phyloP scores from a whole-genome alignment of 2,113 vertebrate genomes.

The Pithys albifrons region DNA sequence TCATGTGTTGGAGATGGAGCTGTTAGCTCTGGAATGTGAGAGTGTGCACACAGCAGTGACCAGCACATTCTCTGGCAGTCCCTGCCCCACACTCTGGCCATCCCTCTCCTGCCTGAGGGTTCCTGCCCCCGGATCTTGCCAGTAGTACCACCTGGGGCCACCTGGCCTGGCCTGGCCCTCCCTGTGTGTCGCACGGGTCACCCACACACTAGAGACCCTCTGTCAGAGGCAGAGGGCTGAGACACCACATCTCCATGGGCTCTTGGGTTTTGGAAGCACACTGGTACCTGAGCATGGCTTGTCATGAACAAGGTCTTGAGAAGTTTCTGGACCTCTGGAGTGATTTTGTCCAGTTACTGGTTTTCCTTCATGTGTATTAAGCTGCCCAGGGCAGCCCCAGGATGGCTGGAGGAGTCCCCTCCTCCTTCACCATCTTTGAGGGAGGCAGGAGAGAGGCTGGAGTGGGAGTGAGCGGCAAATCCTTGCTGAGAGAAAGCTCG shows the following conservation, averaged over 20 bases:
- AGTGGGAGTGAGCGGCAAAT: not conserved
- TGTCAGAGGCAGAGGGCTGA: not conserved
- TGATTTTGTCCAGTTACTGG: not conserved
- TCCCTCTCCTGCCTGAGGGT: not conserved
- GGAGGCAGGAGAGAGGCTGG: not conserved
- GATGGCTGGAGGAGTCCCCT: not conserved
- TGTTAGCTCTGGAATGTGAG: too few relatives aligned
- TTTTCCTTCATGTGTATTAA: not conserved
- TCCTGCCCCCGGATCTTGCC: not conserved
- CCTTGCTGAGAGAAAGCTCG: not conserved
- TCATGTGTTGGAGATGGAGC: not conserved
- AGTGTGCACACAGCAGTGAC: not conserved
- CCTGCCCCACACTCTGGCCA: accelerated
- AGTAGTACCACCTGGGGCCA: not conserved
- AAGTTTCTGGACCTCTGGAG: not conserved
- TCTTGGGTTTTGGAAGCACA: not conserved
- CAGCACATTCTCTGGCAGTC: not conserved
- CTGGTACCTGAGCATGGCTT: accelerated
- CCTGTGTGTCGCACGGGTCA: not conserved
- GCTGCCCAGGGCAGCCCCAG: not conserved
- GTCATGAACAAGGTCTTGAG: not conserved
- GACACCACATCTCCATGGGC: not conserved
- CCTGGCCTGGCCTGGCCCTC: not conserved
- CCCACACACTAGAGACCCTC: accelerated
- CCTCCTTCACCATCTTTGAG: not conserved